Conservation (phyloP, 2,888 invertebrate species). For the Dryobotodes eremita region DNA sequence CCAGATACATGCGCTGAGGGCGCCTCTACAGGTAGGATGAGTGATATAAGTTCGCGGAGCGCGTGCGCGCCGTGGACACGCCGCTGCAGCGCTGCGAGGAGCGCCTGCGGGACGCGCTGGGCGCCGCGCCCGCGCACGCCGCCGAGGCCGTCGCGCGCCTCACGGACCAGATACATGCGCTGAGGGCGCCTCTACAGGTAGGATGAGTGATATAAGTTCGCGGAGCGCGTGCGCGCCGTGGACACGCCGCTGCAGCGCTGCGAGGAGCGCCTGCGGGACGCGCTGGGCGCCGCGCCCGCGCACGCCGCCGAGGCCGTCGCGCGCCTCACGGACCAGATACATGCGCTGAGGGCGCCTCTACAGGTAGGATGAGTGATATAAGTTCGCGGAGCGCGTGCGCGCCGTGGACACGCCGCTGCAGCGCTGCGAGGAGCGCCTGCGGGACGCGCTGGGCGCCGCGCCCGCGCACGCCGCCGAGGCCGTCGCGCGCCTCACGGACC, state of each 20-base stretch:
- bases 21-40: constrained; percentile 91
- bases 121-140: constrained; percentile 92
- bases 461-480: constrained; percentile 94
- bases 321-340: constrained; percentile 95
- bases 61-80: constrained; percentile 95
- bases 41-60: constrained; percentile 97
- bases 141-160: constrained; percentile 96
- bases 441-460: constrained; percentile 91
- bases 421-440: constrained; percentile 95
- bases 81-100: constrained; percentile 97
- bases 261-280: constrained; percentile 93
- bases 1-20: constrained; percentile 94
- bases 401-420: constrained; percentile 95
- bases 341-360: constrained; percentile 94
- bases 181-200: constrained; percentile 93
- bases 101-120: constrained; percentile 91
- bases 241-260: constrained; percentile 96
- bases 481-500: constrained; percentile 95
- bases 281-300: constrained; percentile 91
- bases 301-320: constrained; percentile 97
- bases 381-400: no score
- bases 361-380: no score
- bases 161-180: constrained; percentile 94
- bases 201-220: no score
- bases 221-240: no score